phyloP scores from a whole-genome alignment of 2,797 vertebrate genomes.

The Intellagama lesueurii region DNA sequence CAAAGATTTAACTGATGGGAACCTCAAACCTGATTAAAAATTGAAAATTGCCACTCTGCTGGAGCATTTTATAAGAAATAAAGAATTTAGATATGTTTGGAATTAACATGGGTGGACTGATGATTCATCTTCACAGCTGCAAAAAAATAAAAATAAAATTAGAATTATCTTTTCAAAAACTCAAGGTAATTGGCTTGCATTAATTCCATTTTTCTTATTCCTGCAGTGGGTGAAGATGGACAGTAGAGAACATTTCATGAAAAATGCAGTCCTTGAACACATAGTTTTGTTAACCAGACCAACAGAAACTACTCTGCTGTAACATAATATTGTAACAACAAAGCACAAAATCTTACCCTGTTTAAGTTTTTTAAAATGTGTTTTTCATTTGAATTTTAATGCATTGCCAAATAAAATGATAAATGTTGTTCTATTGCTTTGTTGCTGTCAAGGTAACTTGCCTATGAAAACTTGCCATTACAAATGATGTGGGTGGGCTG shows the following conservation, averaged over 20 bases:
- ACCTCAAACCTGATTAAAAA: slow-evolving; percentile 32
- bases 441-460: background rate
- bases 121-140: background rate
- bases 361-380: background rate
- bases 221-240: background rate
- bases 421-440: background rate
- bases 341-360: background rate
- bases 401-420: background rate
- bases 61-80: slow-evolving; percentile 29
- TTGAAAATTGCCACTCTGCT: slow-evolving; percentile 9
- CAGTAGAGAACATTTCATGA: slow-evolving; percentile 1
- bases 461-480: background rate
- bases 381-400: background rate
- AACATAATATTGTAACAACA: background rate
- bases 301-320: background rate
- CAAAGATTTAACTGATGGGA: slow-evolving; percentile 19
- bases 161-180: slow-evolving; percentile 28
- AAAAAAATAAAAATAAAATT: slow-evolving; percentile 10
- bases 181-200: slow-evolving; percentile 20
- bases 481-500: background rate
- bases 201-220: slow-evolving; percentile 4
- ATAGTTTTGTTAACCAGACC: slow-evolving; percentile 4
- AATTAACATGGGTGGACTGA: slow-evolving; percentile 6
- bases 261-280: background rate
- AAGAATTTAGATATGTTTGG: background rate